These are phyloP conservation scores for Helicorthomorpha holstii DNA, from an alignment of 1,140 invertebrate genomes.

Conservation along the genomic window DNA sequence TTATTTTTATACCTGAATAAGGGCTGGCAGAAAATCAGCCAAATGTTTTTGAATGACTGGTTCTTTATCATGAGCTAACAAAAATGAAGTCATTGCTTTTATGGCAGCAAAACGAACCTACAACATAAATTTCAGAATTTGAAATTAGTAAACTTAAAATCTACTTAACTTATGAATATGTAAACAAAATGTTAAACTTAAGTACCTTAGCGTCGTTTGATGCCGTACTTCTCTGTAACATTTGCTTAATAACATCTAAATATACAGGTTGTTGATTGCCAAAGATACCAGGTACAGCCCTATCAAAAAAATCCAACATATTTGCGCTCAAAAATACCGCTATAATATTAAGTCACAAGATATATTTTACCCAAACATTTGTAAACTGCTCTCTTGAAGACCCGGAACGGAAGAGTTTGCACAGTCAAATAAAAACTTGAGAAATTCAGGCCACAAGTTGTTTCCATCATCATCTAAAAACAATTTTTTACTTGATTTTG, in stretches of 20 bases:
- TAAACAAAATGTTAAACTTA: neutral
- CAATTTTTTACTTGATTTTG: neutral
- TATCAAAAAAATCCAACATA: slow-evolving; percentile 19
- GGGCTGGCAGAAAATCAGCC: slow-evolving; percentile 57
- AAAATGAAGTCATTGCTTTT: slow-evolving; percentile 55
- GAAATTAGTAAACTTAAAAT: neutral
- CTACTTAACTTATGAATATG: neutral
- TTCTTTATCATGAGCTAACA: slow-evolving; percentile 80
- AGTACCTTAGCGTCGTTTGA: slow-evolving; percentile 40
- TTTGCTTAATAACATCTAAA: slow-evolving; percentile 83
- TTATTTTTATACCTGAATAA: slow-evolving; percentile 39
- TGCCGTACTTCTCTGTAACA: slow-evolving; percentile 70
- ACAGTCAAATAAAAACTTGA: slow-evolving; percentile 91
- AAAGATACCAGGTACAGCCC: slow-evolving; percentile 87
- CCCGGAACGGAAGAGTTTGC: slow-evolving; percentile 59
- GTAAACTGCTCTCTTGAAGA: slow-evolving; percentile 81
- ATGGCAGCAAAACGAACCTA: slow-evolving; percentile 30
- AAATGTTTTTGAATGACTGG: slow-evolving; percentile 71
- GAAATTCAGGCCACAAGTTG: slow-evolving; percentile 91
- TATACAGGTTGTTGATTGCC: slow-evolving; percentile 87
- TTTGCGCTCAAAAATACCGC: slow-evolving; percentile 7
- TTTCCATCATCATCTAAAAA: slow-evolving; percentile 78
- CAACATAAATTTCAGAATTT: neutral
- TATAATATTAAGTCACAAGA: neutral
- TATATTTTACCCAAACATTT: slow-evolving; percentile 69